Percentiles rank a stretch among this genome's conserved stretches.
phyloP scores from a whole-genome alignment of 2,888 invertebrate species.

The Pterostichus niger region DNA sequence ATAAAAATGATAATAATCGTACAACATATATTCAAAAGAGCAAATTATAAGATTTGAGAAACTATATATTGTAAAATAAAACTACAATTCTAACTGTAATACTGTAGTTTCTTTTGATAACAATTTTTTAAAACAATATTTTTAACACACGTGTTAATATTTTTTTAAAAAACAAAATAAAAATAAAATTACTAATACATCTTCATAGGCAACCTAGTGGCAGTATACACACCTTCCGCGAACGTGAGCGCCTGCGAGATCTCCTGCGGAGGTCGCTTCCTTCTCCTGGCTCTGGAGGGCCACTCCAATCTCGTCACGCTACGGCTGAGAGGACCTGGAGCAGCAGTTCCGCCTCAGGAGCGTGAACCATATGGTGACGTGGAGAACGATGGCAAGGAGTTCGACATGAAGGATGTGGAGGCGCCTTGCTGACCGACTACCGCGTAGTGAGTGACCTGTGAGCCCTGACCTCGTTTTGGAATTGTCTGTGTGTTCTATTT shows the following conservation, averaged over 20 bases:
- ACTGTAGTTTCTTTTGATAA: too few relatives aligned
- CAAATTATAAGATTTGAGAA: too few relatives aligned
- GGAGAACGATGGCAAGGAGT: conserved; percentile 81
- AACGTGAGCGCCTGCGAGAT: conserved; percentile 89
- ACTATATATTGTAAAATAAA: too few relatives aligned
- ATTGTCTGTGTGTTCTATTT: conserved; percentile 67
- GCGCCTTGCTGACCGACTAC: conserved; percentile 73
- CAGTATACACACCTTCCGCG: conserved; percentile 88
- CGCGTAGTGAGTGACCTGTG: conserved; percentile 52
- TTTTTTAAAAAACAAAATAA: too few relatives aligned
- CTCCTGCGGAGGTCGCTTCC: conserved; percentile 84
- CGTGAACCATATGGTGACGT: conserved; percentile 78
- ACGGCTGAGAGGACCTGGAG: conserved; percentile 78
- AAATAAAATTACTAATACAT: conserved; percentile 1
- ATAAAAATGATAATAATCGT: too few relatives aligned
- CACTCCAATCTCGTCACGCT: conserved; percentile 83
- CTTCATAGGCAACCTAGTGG: conserved; percentile 85
- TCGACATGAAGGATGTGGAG: conserved; percentile 79
- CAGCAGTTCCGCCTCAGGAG: conserved; percentile 65
- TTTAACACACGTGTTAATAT: too few relatives aligned
- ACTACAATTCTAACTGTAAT: too few relatives aligned
- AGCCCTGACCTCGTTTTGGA: conserved; percentile 61
- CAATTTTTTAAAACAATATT: too few relatives aligned
- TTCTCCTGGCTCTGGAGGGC: conserved; percentile 85
- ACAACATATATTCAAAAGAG: too few relatives aligned